phyloP scores from a whole-genome alignment of 2,113 vertebrate species.

The Triplophysa tibetana region DNA sequence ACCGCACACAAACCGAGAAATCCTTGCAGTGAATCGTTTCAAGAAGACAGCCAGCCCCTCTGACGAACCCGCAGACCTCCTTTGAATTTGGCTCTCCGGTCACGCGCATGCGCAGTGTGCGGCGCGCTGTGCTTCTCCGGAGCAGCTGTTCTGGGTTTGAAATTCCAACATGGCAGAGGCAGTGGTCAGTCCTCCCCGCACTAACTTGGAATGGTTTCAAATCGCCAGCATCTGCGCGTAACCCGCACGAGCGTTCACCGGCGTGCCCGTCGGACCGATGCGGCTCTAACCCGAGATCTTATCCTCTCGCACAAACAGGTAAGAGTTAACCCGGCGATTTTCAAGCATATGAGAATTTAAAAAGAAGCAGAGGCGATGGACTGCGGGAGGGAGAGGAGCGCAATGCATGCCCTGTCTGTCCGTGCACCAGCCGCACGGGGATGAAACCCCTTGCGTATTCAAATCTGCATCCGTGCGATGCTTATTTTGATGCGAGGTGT shows the following conservation, averaged over 20 bases:
- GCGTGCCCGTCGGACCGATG: constrained; percentile 85
- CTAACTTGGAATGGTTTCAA: constrained; percentile 98
- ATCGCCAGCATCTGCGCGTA: constrained; percentile 86
- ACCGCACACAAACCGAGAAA: background rate
- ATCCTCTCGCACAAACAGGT: constrained; percentile 86
- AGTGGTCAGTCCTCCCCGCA: constrained; percentile 92
- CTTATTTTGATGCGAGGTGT: constrained; percentile 64
- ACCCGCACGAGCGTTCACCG: constrained; percentile 81
- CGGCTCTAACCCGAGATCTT: constrained; percentile 79
- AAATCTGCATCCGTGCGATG: constrained; percentile 61
- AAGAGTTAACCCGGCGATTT: constrained; percentile 72
- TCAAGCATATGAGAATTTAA: constrained; percentile 72
- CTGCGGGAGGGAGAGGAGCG: constrained; percentile 63
- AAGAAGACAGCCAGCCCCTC: background rate
- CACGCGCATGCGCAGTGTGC: constrained; percentile 89
- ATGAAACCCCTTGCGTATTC: constrained; percentile 70
- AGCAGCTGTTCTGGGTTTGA: constrained; percentile 98
- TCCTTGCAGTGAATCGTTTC: background rate
- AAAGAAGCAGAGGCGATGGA: constrained; percentile 66
- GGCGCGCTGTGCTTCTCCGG: constrained; percentile 84
- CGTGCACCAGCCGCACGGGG: constrained; percentile 1
- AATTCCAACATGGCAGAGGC: constrained; percentile 99
- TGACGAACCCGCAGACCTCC: constrained; percentile 41
- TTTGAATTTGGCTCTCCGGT: constrained; percentile 93
- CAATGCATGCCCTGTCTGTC: constrained; percentile 35